Conservation (phyloP, 2,797 vertebrate species). For the Sebastes dallii region DNA sequence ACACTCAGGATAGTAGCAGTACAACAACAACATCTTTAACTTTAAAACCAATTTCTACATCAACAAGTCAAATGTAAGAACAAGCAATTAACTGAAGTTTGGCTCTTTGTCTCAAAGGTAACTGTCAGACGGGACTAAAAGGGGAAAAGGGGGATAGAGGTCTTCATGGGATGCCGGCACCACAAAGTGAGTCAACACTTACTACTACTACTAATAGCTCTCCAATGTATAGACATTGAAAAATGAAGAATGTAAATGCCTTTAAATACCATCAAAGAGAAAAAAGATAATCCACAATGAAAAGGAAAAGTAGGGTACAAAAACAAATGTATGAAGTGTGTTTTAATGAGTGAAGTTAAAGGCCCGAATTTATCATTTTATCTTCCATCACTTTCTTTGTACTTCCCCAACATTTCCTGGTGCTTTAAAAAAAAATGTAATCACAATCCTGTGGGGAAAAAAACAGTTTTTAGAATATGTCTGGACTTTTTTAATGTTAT, state of each 20-base stretch:
- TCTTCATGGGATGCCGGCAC: constrained; percentile 85
- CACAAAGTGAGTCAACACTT: constrained; percentile 58
- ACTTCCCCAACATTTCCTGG: background rate
- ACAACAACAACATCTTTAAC: background rate
- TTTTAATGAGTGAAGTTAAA: background rate
- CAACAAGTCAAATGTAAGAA: background rate
- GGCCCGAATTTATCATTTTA: background rate
- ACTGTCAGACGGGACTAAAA: constrained; percentile 78
- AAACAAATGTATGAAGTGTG: background rate
- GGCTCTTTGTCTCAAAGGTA: constrained; percentile 44
- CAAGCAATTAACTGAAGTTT: background rate
- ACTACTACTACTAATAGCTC: no score
- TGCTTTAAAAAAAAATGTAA: no score
- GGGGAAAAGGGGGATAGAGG: constrained; percentile 93
- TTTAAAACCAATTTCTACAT: background rate
- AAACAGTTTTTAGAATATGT: no score
- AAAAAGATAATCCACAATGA: background rate
- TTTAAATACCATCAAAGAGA: background rate
- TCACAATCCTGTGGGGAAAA: no score
- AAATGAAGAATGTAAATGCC: background rate
- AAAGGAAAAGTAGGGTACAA: background rate
- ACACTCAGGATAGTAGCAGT: background rate
- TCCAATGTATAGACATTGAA: background rate
- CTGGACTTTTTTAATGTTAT: no score
- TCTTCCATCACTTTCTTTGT: background rate